A percentile compares a stretch with the other conserved stretches of the same genome.
Evolutionary conservation across 2,797 vertebrate species (phyloP).

Genomic region (Manis pentadactyla): DNA sequence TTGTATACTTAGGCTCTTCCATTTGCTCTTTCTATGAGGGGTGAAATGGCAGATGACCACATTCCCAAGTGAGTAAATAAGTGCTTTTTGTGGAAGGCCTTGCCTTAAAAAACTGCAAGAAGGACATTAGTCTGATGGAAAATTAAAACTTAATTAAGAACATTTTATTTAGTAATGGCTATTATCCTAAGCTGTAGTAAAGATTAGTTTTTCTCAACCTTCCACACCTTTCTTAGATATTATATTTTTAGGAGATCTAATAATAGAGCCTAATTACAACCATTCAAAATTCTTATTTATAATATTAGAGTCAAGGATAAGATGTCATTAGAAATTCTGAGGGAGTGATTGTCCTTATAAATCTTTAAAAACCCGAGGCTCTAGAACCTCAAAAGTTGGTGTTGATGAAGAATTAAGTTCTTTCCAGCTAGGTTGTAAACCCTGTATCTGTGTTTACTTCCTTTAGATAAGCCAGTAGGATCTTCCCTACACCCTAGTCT

Average conservation of each 20-base stretch:
- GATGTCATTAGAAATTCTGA: conserved; percentile 32
- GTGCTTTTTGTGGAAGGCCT: background rate
- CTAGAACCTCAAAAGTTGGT: conserved; percentile 10
- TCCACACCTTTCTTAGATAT: background rate
- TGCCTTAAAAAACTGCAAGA: conserved; percentile 31
- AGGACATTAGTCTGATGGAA: background rate
- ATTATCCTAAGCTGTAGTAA: conserved; percentile 16
- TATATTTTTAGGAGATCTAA: conserved; percentile 55
- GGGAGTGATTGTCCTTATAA: conserved; percentile 22
- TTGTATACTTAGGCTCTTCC: conserved; percentile 65
- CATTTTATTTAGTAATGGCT: background rate
- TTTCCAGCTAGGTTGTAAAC: conserved; percentile 33
- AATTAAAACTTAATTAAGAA: conserved; percentile 15
- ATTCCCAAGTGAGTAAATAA: conserved; percentile 67
- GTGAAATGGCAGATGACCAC: conserved; percentile 67
- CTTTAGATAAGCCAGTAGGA: background rate
- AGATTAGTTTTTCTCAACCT: background rate
- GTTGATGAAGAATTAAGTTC: conserved; percentile 42
- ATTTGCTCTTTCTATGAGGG: conserved; percentile 59
- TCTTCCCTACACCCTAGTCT: background rate
- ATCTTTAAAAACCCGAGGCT: background rate
- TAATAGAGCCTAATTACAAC: background rate
- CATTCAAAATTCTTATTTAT: background rate
- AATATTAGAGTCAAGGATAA: conserved; percentile 24
- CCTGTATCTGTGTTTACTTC: background rate